Percentiles rank a stretch among this genome's conserved stretches.
Conservation (phyloP, 2,888 invertebrate species). For the Microctonus brassicae region DNA sequence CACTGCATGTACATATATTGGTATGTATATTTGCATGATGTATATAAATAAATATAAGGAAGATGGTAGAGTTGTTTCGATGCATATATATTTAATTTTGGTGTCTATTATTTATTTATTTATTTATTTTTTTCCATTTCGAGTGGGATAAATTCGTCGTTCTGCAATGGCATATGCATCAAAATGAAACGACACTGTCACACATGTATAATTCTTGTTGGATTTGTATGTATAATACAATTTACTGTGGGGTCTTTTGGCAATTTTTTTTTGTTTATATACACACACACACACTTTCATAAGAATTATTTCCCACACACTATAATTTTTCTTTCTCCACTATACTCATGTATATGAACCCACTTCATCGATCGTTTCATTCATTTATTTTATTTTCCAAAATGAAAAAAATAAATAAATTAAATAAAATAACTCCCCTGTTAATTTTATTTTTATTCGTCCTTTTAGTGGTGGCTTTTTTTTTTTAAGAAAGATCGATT, state of each 20-base stretch:
- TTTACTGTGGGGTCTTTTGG: slow-evolving; percentile 2
- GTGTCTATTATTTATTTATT: too few species aligned
- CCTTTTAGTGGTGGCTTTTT: not conserved
- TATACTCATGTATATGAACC: not conserved
- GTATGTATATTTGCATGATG: not conserved
- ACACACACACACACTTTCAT: slow-evolving; percentile 1
- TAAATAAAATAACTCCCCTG: not conserved
- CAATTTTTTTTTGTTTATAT: too few species aligned
- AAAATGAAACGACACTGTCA: slow-evolving; percentile 46
- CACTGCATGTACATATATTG: not conserved
- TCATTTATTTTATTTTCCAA: slow-evolving; percentile 9
- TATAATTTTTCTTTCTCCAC: not conserved
- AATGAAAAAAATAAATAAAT: too few species aligned
- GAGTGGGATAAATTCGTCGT: slow-evolving; percentile 57
- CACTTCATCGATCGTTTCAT: not conserved
- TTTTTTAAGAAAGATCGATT: slow-evolving; percentile 10
- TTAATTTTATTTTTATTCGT: not conserved
- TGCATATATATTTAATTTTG: not conserved
- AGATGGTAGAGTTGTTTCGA: slow-evolving; percentile 47
- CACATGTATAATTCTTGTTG: slow-evolving; percentile 34
- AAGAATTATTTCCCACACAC: not conserved
- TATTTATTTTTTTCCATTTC: slow-evolving; percentile 28
- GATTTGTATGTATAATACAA: too few species aligned
- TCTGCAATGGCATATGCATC: slow-evolving; percentile 37
- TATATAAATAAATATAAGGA: not conserved